Evolutionary conservation across 2,797 vertebrate genomes (phyloP), one percentile per base, ranked within the genome.

Genomic region (Threskiornis aethiopicus): DNA sequence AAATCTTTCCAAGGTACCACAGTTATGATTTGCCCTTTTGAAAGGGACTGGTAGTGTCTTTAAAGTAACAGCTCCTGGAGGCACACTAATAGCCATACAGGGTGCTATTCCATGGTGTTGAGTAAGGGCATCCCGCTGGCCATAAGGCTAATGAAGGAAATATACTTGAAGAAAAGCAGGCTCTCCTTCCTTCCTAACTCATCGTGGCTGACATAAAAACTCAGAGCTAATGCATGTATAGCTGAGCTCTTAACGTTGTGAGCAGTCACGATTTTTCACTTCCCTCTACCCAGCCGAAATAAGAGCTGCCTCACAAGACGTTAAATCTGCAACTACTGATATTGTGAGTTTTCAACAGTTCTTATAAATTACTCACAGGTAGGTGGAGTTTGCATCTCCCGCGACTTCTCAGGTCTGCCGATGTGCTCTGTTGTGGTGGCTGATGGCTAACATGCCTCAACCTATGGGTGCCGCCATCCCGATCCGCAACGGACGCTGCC

Each of bases 141-240:
- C 65, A 11, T n/a, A 72, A 90, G 95, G 85, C 85, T 95, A 87
- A 94, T 20, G 95, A 91, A 96, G 86, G 69, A 97, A 93, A 95
- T 90, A 80, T 3, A 37, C 51, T 49, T 46, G 35, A 70, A 76
- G 89, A 75, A 61, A 86, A 93, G 83, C 57, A 75, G 42, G 41
- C 61, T 80, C 85, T 85, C 84, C 89, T 92, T 87, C 71, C 49
- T 79, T 95, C 87, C 71, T 70, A 85, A 86, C 65, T 92, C 89
- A 81, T 19, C 41, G 9, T 1, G 77, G 64, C 41, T 66, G 79
- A 20, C 64, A 42, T 1, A 35, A 46, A 10, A 44, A 51, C 37
- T 20, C 4, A 3, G 22, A 42, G n/a, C 22, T 78, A 52, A 54
- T 6, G 33, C 4, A 2, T 0, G 31, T 17, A 5, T 2, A 22